Percentiles rank a stretch among this genome's conserved stretches.
Conservation (phyloP, 2,113 vertebrate genomes). For the Stigmatopora argus region DNA sequence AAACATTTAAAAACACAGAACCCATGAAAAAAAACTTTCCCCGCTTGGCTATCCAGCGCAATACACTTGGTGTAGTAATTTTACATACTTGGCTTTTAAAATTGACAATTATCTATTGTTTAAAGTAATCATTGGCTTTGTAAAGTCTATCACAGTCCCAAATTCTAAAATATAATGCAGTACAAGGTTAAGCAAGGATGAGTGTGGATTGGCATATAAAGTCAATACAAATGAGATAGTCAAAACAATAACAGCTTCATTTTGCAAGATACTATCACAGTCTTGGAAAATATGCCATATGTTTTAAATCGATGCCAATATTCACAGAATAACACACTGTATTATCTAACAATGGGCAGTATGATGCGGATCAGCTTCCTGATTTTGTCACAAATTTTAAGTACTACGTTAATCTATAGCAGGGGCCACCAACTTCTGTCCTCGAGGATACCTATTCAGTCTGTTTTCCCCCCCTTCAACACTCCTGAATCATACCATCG, state of each 20-base stretch:
- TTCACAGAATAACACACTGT: conserved; percentile 27
- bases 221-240: conserved; percentile 47
- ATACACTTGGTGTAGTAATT: too few relatives aligned
- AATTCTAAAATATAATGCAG: neutral
- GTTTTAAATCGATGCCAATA: conserved; percentile 42
- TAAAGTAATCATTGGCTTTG: too few relatives aligned
- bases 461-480: too few relatives aligned
- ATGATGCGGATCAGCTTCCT: conserved; percentile 11
- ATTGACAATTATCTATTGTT: too few relatives aligned
- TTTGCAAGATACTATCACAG: conserved; percentile 49
- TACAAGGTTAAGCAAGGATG: neutral
- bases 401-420: neutral
- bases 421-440: neutral
- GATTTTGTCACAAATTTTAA: neutral
- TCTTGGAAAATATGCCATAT: conserved; percentile 47
- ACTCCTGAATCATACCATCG: too few relatives aligned
- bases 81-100: too few relatives aligned
- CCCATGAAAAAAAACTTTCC: too few relatives aligned
- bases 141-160: conserved; percentile 18
- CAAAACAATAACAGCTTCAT: conserved; percentile 56
- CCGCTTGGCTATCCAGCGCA: too few relatives aligned
- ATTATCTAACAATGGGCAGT: conserved; percentile 27
- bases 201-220: conserved; percentile 47
- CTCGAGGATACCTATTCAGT: too few relatives aligned
- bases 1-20: too few relatives aligned